Conservation (phyloP, 2,888 invertebrate species). For the Cabera pusaria region DNA sequence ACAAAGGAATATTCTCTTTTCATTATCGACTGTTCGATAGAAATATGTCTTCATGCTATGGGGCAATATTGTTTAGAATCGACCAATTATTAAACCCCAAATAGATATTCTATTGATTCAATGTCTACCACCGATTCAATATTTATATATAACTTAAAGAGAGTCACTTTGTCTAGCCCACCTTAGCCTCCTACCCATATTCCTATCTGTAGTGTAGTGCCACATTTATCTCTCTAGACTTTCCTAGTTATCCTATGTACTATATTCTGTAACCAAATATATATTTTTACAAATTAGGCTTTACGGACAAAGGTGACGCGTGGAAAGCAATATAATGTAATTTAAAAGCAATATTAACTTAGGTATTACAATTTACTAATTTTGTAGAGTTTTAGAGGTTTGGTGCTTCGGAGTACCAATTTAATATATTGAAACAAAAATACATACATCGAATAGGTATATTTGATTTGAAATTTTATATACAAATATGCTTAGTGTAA, state of each 20-base stretch:
- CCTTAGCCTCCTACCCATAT: constrained; percentile 55
- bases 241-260: constrained; percentile 42
- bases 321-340: constrained; percentile 77
- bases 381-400: constrained; percentile 67
- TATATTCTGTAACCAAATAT: constrained; percentile 37
- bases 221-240: constrained; percentile 48
- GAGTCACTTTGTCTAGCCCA: too few relatives aligned
- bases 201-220: constrained; percentile 67
- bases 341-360: constrained; percentile 75
- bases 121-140: too few relatives aligned
- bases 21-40: too few relatives aligned
- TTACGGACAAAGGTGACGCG: constrained; percentile 66
- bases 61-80: too few relatives aligned
- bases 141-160: too few relatives aligned
- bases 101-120: too few relatives aligned
- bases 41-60: too few relatives aligned
- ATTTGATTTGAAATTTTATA: constrained; percentile 38
- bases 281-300: constrained; percentile 56
- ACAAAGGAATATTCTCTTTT: too few relatives aligned
- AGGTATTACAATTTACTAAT: constrained; percentile 59
- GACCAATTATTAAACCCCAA: too few relatives aligned
- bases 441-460: constrained; percentile 75
- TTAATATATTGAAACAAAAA: constrained; percentile 58
- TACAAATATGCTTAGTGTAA: constrained; percentile 20
- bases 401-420: constrained; percentile 69